Percentiles rank a stretch among this genome's conserved stretches.
These are phyloP conservation scores for Elymnias hypermnestra DNA, from an alignment of 1,140 invertebrate genomes.

Conservation along the genomic window DNA sequence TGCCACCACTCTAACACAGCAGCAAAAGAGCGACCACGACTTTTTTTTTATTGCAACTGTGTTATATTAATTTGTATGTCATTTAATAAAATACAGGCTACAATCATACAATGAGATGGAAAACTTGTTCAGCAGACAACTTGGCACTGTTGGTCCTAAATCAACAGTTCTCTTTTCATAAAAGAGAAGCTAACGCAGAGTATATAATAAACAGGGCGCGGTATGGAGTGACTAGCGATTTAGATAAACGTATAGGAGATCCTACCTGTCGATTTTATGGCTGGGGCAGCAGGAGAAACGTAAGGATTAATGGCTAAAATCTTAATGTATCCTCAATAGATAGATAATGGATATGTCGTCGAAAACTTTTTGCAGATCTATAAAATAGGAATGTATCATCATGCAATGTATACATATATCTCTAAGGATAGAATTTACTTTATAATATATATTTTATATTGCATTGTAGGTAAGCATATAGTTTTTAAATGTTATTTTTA, in stretches of 20 bases:
- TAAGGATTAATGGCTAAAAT: too few species aligned
- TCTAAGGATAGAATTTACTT: too few species aligned
- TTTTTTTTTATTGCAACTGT: too few species aligned
- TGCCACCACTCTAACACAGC: too few species aligned
- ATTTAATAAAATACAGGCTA: slow-evolving; percentile 38
- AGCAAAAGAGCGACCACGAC: too few species aligned
- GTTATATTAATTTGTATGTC: neutral
- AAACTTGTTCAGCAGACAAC: slow-evolving; percentile 41
- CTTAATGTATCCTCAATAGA: too few species aligned
- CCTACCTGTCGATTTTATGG: slow-evolving; percentile 39
- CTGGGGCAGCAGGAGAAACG: slow-evolving; percentile 59
- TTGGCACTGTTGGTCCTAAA: slow-evolving; percentile 45
- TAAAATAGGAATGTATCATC: neutral
- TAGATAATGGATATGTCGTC: too few species aligned
- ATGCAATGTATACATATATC: too few species aligned
- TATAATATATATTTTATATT: too few species aligned
- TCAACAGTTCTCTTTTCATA: slow-evolving; percentile 38
- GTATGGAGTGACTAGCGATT: slow-evolving; percentile 27
- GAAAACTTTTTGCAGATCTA: neutral
- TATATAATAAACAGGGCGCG: slow-evolving; percentile 44
- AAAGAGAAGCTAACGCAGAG: slow-evolving; percentile 35
- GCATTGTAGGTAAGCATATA: too few species aligned
- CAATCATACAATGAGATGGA: slow-evolving; percentile 41
- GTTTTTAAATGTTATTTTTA: too few species aligned
- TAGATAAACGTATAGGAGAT: slow-evolving; percentile 22